Base-by-base conservation (phyloP, 2,113 vertebrate species). In the Craseonycteris thonglongyai region DNA sequence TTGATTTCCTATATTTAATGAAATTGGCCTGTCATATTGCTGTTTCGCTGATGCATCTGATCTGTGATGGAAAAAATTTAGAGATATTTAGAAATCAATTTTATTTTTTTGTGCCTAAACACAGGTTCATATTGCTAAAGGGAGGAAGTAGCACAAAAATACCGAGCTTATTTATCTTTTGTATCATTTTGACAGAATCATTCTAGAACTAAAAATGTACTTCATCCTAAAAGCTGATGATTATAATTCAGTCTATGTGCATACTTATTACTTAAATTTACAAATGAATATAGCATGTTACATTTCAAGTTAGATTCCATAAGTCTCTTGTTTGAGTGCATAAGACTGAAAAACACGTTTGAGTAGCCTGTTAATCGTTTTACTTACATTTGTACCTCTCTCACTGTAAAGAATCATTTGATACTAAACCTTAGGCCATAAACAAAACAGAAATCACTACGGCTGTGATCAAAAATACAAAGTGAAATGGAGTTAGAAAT, bases 171-270 rank as follows among this genome's bases (percentile, higher is more conserved):
- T 93, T 66, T 26, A 2, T 47, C 47, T 49, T 93, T 21, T 16
- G 13, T 9, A 0, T 3, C n/a, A 35, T 54, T 38, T 30, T 90
- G 69, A 28, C 74, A 95, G 2, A 26, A 61, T 42, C 5, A 74
- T 21, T 45, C 40, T 90, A 42, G 33, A 65, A 87, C 11, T 66
- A 22, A 51, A 38, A 72, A 38, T 56, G 88, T 0, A 0, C 15
- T 93, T 35, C 78, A n/a, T 71, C 95, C 35, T 75, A 68, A 35
- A 40, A 83, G 63, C 51, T 93, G 22, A 81, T 65, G 93, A 87
- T 79, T 93, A 22, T 49, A 89, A 85, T 26, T 33, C 6, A 86
- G 59, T 24, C 49, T 65, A 22, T 0, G 0, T 47, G 10, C 33
- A 38, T 1, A 4, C 40, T 66, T 45, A 93, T 21, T 59, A 69